A percentile compares a stretch with the other conserved stretches of the same genome.
phyloP scores from a whole-genome alignment of 1,140 invertebrate species.

The Trichoplusia ni region DNA sequence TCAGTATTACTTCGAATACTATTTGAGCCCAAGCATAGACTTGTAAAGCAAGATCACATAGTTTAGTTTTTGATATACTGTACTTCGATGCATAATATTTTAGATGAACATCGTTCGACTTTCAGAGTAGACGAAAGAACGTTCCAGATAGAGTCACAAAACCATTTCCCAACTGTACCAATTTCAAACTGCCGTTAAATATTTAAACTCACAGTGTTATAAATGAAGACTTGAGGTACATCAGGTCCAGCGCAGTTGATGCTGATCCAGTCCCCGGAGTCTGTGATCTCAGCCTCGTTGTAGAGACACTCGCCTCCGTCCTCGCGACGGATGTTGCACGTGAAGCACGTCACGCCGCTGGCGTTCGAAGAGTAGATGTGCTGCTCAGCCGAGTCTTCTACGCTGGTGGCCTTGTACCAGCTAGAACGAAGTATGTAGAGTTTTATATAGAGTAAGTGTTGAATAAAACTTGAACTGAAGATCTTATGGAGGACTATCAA shows the following conservation, averaged over 20 bases:
- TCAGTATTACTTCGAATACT: no score
- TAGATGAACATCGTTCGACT: no score
- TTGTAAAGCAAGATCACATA: no score
- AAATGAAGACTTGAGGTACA: conserved; percentile 72
- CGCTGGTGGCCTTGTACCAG: conserved; percentile 86
- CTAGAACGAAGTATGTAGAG: conserved; percentile 81
- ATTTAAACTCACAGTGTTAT: conserved; percentile 57
- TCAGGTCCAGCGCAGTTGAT: conserved; percentile 87
- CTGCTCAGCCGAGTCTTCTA: conserved; percentile 83
- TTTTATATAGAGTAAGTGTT: background rate
- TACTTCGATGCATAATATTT: no score
- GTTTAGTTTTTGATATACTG: no score
- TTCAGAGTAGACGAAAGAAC: no score
- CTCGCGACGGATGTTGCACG: conserved; percentile 80
- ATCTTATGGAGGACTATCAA: no score
- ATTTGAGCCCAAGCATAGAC: no score
- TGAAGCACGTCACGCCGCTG: conserved; percentile 80
- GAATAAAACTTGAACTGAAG: no score
- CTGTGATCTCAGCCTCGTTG: conserved; percentile 87
- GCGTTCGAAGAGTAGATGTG: conserved; percentile 83
- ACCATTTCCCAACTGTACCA: no score
- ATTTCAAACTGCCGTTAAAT: no score
- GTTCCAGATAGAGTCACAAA: no score
- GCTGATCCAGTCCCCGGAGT: conserved; percentile 85
- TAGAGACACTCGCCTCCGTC: conserved; percentile 84